These are phyloP conservation scores for Chelonus formosanus DNA, from an alignment of 2,888 invertebrate species.

Conservation along the genomic window DNA sequence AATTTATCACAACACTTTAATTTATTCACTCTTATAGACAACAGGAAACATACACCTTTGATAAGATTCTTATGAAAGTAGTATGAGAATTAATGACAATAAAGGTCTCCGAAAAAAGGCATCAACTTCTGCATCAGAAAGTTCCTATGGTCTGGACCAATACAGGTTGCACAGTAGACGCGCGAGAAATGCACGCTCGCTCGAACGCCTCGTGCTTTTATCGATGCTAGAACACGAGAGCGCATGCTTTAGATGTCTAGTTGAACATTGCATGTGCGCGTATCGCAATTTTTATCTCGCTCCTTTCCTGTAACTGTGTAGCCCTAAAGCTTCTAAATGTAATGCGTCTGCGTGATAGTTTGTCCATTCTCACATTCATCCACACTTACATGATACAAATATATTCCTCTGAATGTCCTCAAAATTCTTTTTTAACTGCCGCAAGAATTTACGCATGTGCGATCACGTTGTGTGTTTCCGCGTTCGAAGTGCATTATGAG, in stretches of 20 bases:
- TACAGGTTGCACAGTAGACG: slow-evolving; percentile 46
- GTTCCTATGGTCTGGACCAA: not conserved
- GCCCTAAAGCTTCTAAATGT: slow-evolving; percentile 5
- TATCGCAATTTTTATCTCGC: slow-evolving; percentile 13
- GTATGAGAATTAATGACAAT: not conserved
- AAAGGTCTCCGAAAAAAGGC: not conserved
- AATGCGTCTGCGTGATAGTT: slow-evolving; percentile 28
- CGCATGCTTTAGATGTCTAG: slow-evolving; percentile 39
- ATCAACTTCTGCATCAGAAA: slow-evolving; percentile 2
- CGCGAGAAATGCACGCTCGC: slow-evolving; percentile 58
- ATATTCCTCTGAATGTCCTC: slow-evolving; percentile 19
- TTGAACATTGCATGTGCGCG: slow-evolving; percentile 37
- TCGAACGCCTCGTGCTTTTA: slow-evolving; percentile 57
- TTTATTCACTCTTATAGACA: too few species aligned
- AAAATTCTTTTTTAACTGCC: slow-evolving; percentile 23
- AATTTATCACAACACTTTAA: too few species aligned
- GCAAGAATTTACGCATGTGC: slow-evolving; percentile 37
- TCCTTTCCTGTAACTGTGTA: slow-evolving; percentile 3
- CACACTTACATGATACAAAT: slow-evolving; percentile 1
- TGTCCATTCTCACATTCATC: slow-evolving; percentile 23
- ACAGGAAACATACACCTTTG: too few species aligned
- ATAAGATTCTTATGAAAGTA: too few species aligned
- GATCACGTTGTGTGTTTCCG: slow-evolving; percentile 26
- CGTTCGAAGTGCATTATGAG: slow-evolving; percentile 12
- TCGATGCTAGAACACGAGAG: slow-evolving; percentile 49